phyloP scores from a whole-genome alignment of 1,140 invertebrate genomes.

The Mamestra configurata region DNA sequence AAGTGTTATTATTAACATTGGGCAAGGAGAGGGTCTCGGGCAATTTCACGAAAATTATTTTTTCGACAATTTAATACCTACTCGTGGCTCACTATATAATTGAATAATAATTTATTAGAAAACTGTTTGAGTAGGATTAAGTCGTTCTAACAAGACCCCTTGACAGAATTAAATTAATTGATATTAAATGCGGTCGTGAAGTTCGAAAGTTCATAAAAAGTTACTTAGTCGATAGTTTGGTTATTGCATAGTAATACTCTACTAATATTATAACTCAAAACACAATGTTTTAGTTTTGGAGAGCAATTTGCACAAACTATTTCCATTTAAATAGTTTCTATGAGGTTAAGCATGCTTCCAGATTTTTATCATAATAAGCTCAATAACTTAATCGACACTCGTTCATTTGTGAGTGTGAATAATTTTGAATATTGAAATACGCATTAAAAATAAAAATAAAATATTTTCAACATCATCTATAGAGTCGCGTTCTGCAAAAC shows the following conservation, averaged over 20 bases:
- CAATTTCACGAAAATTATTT: conserved; percentile 6
- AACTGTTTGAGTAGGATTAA: conserved; percentile 63
- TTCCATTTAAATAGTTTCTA: too few relatives aligned
- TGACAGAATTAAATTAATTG: conserved; percentile 37
- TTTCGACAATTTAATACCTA: conserved; percentile 66
- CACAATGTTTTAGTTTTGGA: too few relatives aligned
- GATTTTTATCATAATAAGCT: too few relatives aligned
- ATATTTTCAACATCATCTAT: too few relatives aligned
- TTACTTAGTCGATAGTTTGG: conserved; percentile 3
- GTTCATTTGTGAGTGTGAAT: too few relatives aligned
- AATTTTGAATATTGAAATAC: too few relatives aligned
- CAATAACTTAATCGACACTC: too few relatives aligned
- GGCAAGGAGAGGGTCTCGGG: background rate
- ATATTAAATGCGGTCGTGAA: background rate
- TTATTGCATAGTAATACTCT: background rate
- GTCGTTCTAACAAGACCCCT: conserved; percentile 36
- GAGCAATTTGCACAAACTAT: too few relatives aligned
- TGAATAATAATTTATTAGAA: conserved; percentile 75
- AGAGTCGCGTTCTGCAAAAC: too few relatives aligned
- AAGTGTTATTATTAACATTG: background rate
- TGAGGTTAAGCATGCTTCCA: too few relatives aligned
- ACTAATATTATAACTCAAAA: too few relatives aligned
- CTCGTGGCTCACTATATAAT: conserved; percentile 59
- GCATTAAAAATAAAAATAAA: too few relatives aligned
- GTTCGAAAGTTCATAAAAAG: background rate